These are phyloP conservation scores for Podarcis lilfordi DNA, from an alignment of 2,797 vertebrate genomes.

Conservation along the genomic window DNA sequence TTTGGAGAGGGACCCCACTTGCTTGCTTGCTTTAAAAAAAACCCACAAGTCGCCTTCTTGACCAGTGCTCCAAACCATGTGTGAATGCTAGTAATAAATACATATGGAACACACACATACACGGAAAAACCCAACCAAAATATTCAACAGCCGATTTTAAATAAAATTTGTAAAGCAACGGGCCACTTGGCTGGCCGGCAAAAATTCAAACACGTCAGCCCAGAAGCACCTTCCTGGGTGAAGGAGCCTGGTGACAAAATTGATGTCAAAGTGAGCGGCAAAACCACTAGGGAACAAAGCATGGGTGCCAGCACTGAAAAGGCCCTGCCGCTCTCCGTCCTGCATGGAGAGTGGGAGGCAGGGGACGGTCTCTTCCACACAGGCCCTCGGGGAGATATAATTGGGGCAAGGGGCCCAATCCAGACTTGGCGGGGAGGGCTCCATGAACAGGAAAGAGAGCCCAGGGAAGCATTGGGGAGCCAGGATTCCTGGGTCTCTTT, in stretches of 20 bases:
- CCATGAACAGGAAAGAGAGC: no score
- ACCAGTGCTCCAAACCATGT: not conserved
- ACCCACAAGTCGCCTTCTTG: no score
- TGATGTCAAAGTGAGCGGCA: not conserved
- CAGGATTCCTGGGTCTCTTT: not conserved
- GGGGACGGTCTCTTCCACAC: not conserved
- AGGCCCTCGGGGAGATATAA: no score
- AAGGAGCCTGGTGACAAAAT: not conserved
- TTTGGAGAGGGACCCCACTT: no score
- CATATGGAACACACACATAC: not conserved
- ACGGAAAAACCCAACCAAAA: not conserved
- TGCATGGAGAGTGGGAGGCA: not conserved
- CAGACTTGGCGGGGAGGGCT: no score
- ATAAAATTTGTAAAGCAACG: not conserved
- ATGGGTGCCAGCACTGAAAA: not conserved
- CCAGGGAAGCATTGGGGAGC: not conserved
- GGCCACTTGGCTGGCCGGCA: not conserved
- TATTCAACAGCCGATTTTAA: not conserved
- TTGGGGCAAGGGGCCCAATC: no score
- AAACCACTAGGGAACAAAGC: not conserved
- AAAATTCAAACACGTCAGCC: not conserved
- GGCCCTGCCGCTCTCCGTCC: not conserved
- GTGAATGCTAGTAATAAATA: no score
- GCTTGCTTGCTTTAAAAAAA: not conserved
- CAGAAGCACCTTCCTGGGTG: no score